phyloP scores from a whole-genome alignment of 2,888 invertebrate genomes.

The Vanessa cardui region DNA sequence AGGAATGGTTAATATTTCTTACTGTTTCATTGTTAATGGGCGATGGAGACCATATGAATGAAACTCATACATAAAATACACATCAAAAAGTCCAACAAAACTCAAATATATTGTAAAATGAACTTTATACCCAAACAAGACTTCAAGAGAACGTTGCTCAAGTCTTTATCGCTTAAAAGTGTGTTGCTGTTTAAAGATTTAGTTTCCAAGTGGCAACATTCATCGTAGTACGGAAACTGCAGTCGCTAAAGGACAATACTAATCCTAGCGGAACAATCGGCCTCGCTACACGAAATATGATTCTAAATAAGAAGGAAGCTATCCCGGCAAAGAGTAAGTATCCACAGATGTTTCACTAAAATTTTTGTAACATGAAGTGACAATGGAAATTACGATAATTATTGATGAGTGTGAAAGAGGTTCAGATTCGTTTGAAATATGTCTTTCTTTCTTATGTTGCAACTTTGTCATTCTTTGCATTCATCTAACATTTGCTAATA shows the following conservation, averaged over 20 bases:
- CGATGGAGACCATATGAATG: too few species aligned
- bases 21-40: too few species aligned
- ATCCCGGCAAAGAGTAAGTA: conserved; percentile 18
- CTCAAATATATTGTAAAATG: neutral
- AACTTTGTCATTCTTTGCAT: too few species aligned
- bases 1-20: too few species aligned
- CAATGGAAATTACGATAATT: too few species aligned
- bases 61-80: too few species aligned
- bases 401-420: too few species aligned
- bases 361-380: neutral
- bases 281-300: conserved; percentile 53
- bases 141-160: conserved; percentile 5
- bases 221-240: conserved; percentile 21
- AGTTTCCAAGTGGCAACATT: conserved; percentile 30
- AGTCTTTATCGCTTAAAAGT: conserved; percentile 16
- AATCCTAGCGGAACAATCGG: conserved; percentile 57
- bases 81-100: neutral
- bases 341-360: neutral
- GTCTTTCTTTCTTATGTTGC: too few species aligned
- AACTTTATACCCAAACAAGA: neutral
- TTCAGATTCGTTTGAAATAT: too few species aligned
- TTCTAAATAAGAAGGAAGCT: conserved; percentile 53
- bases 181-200: conserved; percentile 25
- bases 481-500: too few species aligned
- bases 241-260: conserved; percentile 37